Evolutionary conservation across 2,797 vertebrate species (phyloP).

Genomic region (Ctenochaetus hawaiiensis): DNA sequence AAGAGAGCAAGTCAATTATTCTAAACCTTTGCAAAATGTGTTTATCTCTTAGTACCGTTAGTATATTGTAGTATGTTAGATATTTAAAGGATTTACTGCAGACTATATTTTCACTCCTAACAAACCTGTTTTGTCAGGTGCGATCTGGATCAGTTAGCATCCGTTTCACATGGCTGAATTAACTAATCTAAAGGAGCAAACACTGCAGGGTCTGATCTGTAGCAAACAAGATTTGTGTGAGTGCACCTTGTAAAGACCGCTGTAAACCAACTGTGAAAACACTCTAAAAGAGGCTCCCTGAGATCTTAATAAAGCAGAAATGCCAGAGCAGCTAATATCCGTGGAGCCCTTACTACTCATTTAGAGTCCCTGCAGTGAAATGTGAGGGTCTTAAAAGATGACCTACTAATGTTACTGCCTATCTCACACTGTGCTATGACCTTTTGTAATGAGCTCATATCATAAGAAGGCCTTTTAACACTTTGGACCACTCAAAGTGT

Average conservation of each 20-base stretch:
- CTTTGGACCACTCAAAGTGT: constrained; percentile 7
- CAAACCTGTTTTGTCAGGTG: constrained; percentile 3
- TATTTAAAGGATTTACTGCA: background rate
- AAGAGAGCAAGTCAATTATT: background rate
- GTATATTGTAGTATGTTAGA: background rate
- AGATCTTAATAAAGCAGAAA: constrained; percentile 35
- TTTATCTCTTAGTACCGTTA: background rate
- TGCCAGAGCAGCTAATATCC: constrained; percentile 39
- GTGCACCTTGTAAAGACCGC: constrained; percentile 16
- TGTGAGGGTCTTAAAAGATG: constrained; percentile 36
- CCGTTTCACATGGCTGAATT: constrained; percentile 8
- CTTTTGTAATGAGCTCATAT: constrained; percentile 55
- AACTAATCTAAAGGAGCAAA: background rate
- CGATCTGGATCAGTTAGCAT: constrained; percentile 1
- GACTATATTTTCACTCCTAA: background rate
- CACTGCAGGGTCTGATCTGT: background rate
- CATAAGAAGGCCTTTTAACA: constrained; percentile 36
- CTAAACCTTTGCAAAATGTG: background rate
- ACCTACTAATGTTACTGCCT: constrained; percentile 29
- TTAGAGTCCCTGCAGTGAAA: constrained; percentile 31
- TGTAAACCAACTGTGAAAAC: constrained; percentile 32
- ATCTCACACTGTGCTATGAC: constrained; percentile 46
- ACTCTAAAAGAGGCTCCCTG: constrained; percentile 7
- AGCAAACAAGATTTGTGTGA: background rate
- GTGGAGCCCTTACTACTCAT: constrained; percentile 9